A percentile compares a stretch with the other conserved stretches of the same genome.
Evolutionary conservation across 2,113 vertebrate genomes (phyloP).

Genomic region (Aegotheles bennettii): DNA sequence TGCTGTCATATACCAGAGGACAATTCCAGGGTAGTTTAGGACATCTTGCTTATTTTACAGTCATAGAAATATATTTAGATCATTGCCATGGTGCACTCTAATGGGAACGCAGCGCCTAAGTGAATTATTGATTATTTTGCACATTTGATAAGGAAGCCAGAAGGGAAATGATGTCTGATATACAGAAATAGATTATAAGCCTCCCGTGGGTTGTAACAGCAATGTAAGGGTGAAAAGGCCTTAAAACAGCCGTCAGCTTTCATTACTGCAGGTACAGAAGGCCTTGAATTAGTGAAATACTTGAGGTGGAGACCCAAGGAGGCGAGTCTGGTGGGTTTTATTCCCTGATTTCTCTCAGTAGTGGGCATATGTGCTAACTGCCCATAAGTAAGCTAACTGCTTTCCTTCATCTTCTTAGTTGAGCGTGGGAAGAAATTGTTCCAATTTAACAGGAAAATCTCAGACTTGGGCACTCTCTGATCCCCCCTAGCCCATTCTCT

Average conservation of each 20-base stretch:
- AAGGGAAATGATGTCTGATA: background rate
- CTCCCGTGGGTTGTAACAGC: background rate
- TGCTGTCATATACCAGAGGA: background rate
- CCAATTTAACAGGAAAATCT: background rate
- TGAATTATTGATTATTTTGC: slow-evolving; percentile 46
- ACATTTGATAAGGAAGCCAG: slow-evolving; percentile 1
- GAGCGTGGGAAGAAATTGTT: background rate
- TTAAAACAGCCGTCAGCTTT: slow-evolving; percentile 13
- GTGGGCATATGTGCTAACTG: background rate
- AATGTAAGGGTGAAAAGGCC: background rate
- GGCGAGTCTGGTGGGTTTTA: background rate
- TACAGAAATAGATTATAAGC: slow-evolving; percentile 29
- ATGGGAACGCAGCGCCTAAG: background rate
- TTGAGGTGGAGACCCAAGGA: background rate
- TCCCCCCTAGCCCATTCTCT: background rate
- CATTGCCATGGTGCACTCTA: background rate
- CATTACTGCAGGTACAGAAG: background rate
- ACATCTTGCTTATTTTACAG: background rate
- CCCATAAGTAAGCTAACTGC: background rate
- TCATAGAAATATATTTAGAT: background rate
- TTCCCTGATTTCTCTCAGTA: background rate
- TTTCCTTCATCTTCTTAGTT: background rate
- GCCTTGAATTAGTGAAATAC: background rate
- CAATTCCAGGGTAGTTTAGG: background rate
- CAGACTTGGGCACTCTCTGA: background rate